Base-by-base conservation (phyloP, 1,140 invertebrate species). In the Drosophila ogumai region DNA sequence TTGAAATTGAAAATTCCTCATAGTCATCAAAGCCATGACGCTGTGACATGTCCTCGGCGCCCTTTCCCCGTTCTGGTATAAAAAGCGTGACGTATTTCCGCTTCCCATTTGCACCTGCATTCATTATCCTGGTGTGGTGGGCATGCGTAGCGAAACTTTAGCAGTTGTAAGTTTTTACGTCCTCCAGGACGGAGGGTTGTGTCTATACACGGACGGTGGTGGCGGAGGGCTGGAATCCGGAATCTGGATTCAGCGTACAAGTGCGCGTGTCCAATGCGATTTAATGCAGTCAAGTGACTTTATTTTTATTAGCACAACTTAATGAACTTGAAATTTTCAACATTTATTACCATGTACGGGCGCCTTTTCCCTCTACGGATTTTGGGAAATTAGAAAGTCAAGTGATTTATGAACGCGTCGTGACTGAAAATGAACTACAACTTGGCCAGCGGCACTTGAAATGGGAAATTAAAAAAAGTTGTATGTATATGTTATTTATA, bases 271-370 rank as follows among this genome's bases (percentile, higher is more conserved):
- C 87, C 74, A 87, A 91, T 91, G 59, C 75, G 77, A 91, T 91
- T 91, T 81, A 68, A 67, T 81, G 81, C 84, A 91, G 82, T 84
- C 86, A 90, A 86, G 87, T 91, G 74, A 90, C 72, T 87, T 86
- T 82, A 91, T 84, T 87, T 81, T 79, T 91, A 87, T 91, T 91
- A 91, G 87, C 87, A 87, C 73, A 91, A 91, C 82, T 90, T 90
- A 91, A 91, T 91, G 87, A 87, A 91, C 88, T 91, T 74, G 87
- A 91, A 91, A 79, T 59, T 78, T 79, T 54, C 55, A 87, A 78
- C 88, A 91, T 91, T 91, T 84, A 91, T 91, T 82, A 82, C 79
- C 56, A 73, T 72, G 58, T 71, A 41, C 47, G 54, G 41, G 17
- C 22, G 49, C 7, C 43, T 44, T 34, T 57, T 64, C 19, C 32